A percentile compares a stretch with the other conserved stretches of the same genome.
phyloP scores from a whole-genome alignment of 1,140 invertebrate genomes.

The Heterodera carotae region DNA sequence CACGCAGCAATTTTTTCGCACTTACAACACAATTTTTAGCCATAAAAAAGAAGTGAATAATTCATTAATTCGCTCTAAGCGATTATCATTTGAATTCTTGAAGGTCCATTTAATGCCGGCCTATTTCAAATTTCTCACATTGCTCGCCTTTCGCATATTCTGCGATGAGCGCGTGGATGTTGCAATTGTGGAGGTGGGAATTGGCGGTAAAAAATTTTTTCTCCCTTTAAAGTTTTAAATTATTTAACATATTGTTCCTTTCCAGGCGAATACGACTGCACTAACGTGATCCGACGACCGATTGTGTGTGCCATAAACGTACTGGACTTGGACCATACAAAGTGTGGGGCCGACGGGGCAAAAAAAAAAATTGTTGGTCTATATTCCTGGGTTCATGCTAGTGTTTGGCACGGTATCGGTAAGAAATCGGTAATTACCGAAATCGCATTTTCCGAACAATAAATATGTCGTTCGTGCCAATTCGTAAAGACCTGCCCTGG shows the following conservation, averaged over 20 bases:
- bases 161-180: constrained; percentile 82
- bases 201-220: constrained; percentile 71
- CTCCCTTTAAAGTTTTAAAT: neutral
- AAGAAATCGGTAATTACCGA: no score
- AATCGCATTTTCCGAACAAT: no score
- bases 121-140: constrained; percentile 91
- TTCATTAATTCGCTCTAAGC: no score
- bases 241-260: neutral
- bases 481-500: no score
- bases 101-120: constrained; percentile 75
- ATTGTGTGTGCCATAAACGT: constrained; percentile 85
- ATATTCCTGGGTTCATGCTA: no score
- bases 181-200: constrained; percentile 91
- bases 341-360: neutral
- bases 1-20: constrained; percentile 78
- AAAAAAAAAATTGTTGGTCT: no score
- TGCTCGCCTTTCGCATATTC: constrained; percentile 88
- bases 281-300: constrained; percentile 83
- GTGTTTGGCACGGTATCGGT: no score
- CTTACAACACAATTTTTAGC: constrained; percentile 73
- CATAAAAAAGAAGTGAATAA: constrained; percentile 1
- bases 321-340: constrained; percentile 83
- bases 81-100: no score
- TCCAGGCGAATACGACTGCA: constrained; percentile 83
- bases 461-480: no score